phyloP scores from a whole-genome alignment of 2,888 invertebrate genomes.

The Thumatha senex region DNA sequence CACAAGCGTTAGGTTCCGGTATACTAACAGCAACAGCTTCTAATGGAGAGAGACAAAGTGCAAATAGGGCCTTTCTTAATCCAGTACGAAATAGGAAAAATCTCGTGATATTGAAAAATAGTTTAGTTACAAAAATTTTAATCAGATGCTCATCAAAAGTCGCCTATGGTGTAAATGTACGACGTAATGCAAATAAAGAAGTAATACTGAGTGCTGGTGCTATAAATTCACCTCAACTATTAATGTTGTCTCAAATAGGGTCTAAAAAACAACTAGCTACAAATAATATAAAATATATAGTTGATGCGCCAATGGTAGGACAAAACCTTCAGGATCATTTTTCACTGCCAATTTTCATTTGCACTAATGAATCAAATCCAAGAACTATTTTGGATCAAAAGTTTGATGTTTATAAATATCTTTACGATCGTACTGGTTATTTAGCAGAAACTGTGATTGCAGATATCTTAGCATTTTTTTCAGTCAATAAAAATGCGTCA shows the following conservation, averaged over 20 bases:
- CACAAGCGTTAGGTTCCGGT: slow-evolving; percentile 71
- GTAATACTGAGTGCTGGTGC: slow-evolving; percentile 74
- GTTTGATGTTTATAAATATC: slow-evolving; percentile 69
- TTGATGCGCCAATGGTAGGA: slow-evolving; percentile 74
- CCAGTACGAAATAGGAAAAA: slow-evolving; percentile 48
- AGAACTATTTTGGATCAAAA: slow-evolving; percentile 39
- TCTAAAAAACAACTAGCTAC: slow-evolving; percentile 57
- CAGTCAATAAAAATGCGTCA: slow-evolving; percentile 43
- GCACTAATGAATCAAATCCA: slow-evolving; percentile 47
- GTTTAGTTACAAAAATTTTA: slow-evolving; percentile 17
- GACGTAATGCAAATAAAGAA: slow-evolving; percentile 54
- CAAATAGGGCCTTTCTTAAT: slow-evolving; percentile 81
- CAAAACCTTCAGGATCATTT: slow-evolving; percentile 80
- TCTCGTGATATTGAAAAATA: slow-evolving; percentile 45
- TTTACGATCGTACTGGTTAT: slow-evolving; percentile 75
- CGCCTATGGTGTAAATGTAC: slow-evolving; percentile 13
- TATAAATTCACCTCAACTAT: slow-evolving; percentile 71
- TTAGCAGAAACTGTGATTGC: slow-evolving; percentile 73
- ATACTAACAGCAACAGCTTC: slow-evolving; percentile 69
- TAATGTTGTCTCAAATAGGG: slow-evolving; percentile 79
- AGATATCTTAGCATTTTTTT: slow-evolving; percentile 73
- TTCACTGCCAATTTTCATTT: slow-evolving; percentile 58
- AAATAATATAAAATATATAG: slow-evolving; percentile 56
- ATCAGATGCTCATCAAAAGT: slow-evolving; percentile 2
- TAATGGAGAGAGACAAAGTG: slow-evolving; percentile 76